A percentile compares a stretch with the other conserved stretches of the same genome.
Conservation (phyloP, 2,888 invertebrate genomes). For the Acrocyrtus sp. region DNA sequence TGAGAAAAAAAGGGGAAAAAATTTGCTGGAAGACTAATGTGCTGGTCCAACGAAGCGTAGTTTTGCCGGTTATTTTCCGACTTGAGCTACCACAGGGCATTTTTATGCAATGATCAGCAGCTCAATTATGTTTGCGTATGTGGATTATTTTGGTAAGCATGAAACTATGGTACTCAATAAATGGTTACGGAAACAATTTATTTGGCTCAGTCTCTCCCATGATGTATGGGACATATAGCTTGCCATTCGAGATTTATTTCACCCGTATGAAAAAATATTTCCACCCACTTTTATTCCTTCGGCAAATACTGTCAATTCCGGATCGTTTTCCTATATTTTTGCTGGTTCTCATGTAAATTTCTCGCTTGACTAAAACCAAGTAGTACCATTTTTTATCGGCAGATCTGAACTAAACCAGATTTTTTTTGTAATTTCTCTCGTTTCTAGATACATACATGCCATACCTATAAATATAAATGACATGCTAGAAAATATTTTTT, state of each 20-base stretch:
- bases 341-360: constrained; percentile 35
- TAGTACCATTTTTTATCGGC: neutral
- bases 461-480: no score
- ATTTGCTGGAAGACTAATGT: no score
- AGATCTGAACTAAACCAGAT: neutral
- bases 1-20: no score
- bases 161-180: neutral
- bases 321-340: constrained; percentile 30
- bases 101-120: neutral
- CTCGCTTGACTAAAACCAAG: constrained; percentile 16
- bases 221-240: constrained; percentile 46
- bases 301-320: constrained; percentile 37
- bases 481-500: no score
- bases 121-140: neutral
- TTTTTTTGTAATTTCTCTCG: neutral
- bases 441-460: no score
- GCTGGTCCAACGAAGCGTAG: no score
- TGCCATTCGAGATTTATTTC: constrained; percentile 52
- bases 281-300: constrained; percentile 46
- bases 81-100: neutral
- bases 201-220: constrained; percentile 42
- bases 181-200: constrained; percentile 5
- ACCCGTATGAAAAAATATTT: constrained; percentile 51
- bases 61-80: no score
- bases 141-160: no score